Percentiles rank a stretch among this genome's conserved stretches.
These are phyloP conservation scores for Metaphire vulgaris DNA, from an alignment of 1,140 invertebrate species.

Conservation along the genomic window DNA sequence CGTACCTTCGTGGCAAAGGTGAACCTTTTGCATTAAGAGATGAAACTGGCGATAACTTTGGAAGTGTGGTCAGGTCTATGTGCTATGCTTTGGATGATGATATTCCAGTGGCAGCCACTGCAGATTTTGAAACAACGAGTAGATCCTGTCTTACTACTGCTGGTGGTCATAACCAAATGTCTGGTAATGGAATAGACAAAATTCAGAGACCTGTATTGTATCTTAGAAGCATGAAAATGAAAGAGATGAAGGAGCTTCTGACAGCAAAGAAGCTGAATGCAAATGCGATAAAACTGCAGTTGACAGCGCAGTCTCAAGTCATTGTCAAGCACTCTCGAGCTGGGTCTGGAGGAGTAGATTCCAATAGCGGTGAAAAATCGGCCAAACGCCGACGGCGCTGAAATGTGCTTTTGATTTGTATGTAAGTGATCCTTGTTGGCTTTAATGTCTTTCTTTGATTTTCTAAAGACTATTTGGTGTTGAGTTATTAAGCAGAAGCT, in stretches of 20 bases:
- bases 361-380: background rate
- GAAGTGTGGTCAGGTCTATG: constrained; percentile 17
- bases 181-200: too few species aligned
- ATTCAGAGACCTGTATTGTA: too few species aligned
- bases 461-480: too few species aligned
- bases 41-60: constrained; percentile 30
- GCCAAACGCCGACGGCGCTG: background rate
- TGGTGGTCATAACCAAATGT: too few species aligned
- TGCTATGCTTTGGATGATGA: background rate
- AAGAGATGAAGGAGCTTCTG: constrained; percentile 77
- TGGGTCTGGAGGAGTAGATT: background rate
- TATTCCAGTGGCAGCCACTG: background rate
- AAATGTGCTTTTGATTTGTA: background rate
- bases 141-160: too few species aligned
- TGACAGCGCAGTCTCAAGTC: constrained; percentile 89
- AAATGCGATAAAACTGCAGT: constrained; percentile 83
- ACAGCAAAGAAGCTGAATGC: constrained; percentile 84
- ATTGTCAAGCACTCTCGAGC: background rate
- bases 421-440: background rate
- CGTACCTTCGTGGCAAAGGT: constrained; percentile 64
- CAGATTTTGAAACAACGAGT: background rate
- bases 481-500: too few species aligned
- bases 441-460: background rate
- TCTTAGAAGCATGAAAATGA: constrained; percentile 95
- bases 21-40: constrained; percentile 47